These are phyloP conservation scores for Helogale parvula DNA, from an alignment of 2,113 vertebrate species.

Conservation along the genomic window DNA sequence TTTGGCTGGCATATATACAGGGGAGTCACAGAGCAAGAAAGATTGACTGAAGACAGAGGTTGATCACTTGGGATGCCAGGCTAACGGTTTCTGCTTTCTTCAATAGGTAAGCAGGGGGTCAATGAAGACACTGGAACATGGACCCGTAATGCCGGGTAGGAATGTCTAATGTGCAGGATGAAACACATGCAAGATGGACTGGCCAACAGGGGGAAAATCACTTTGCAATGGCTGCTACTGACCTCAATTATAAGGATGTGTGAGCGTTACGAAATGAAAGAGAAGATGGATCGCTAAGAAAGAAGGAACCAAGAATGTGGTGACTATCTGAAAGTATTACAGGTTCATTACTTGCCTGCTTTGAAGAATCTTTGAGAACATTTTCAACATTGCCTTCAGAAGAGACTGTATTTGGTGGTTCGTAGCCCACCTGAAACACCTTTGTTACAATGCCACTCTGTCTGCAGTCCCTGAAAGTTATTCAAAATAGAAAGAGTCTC, in stretches of 20 bases:
- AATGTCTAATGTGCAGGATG: not conserved
- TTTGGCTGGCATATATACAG: not conserved
- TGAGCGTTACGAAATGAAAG: not conserved
- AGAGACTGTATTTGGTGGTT: slow-evolving; percentile 63
- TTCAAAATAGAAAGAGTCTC: slow-evolving; percentile 20
- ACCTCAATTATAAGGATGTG: not conserved
- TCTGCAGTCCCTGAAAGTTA: slow-evolving; percentile 90
- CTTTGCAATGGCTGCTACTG: not conserved
- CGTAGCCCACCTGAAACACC: slow-evolving; percentile 90
- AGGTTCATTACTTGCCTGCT: slow-evolving; percentile 79
- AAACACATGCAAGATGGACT: not conserved
- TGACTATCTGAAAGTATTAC: not conserved
- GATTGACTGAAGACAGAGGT: not conserved
- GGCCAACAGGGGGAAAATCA: not conserved
- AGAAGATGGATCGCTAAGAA: not conserved
- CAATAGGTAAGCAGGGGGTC: not conserved
- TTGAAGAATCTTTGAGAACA: slow-evolving; percentile 68
- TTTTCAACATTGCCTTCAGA: slow-evolving; percentile 80
- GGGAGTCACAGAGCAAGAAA: not conserved
- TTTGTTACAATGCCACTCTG: slow-evolving; percentile 94
- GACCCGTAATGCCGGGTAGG: not conserved
- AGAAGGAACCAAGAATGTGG: not conserved
- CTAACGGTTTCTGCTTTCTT: not conserved
- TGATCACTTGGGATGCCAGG: not conserved
- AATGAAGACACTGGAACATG: not conserved